Base-by-base conservation (phyloP, 2,888 invertebrate species). In the Noctua janthe region DNA sequence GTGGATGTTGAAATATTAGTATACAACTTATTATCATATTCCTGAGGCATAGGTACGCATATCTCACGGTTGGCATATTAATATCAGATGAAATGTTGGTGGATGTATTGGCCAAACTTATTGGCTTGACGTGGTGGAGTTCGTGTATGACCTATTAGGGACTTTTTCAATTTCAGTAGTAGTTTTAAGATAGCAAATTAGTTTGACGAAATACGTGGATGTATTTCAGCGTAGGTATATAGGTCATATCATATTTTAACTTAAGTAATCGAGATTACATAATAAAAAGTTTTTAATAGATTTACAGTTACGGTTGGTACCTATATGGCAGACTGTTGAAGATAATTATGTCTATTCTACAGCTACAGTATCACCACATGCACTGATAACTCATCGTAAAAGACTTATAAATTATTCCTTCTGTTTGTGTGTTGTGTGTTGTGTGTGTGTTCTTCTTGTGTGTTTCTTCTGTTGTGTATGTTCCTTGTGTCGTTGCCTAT, bases 1-100 rank as follows among this genome's bases (percentile, higher is more conserved):
- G 75, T 76, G 86, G 75, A 86, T 74, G 87, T 86, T 87, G 87
- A 88, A 83, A 88, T 87, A 87, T 87, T 87, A 86, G 76, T 78
- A 83, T 77, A 88, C 71, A 83, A 79, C 80, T 75, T 78, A 84
- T 81, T 81, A 83, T 76, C 85, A 90, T 87, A 85, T 86, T 83
- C 74, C 66, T 85, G 59, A 76, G 78, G 81, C 80, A 81, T 77
- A 79, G 76, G 76, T 81, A 71, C 73, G 86, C 86, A 59, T 81
- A 81, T 81, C 85, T 81, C 72, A 84, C 75, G 67, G 76, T 39
- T 76, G 77, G 85, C 86, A 78, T 87, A 81, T 87, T 86, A 86
- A 87, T 85, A 85, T 85, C 64, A 59, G 81, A 87, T 87, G 88
- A 84, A 82, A 88, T 86, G 84, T 76, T 74, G 80, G 89, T 59